A percentile compares a stretch with the other conserved stretches of the same genome.
Evolutionary conservation across 2,797 vertebrate genomes (phyloP).

Genomic region (Tapirus indicus): DNA sequence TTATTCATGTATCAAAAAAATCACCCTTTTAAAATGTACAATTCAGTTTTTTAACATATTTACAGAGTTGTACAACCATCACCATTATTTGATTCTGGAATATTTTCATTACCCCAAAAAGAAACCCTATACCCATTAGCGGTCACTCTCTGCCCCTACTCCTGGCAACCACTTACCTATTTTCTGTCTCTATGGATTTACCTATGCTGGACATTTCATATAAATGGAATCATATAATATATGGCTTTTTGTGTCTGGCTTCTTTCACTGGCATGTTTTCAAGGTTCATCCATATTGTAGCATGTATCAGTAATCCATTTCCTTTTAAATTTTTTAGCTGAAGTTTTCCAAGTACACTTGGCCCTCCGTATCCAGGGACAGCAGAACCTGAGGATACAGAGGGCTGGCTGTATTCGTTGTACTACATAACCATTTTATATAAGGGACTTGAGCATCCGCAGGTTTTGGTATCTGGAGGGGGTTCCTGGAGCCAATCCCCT

Average conservation of each 20-base stretch:
- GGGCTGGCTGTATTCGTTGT: no score
- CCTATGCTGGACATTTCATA: neutral
- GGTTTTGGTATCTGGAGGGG: no score
- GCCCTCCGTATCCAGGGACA: no score
- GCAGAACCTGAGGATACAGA: no score
- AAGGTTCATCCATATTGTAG: neutral
- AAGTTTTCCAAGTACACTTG: neutral
- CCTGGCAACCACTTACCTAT: neutral
- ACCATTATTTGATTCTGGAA: neutral
- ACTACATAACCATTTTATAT: no score
- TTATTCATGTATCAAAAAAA: neutral
- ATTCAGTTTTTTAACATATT: slow-evolving; percentile 26
- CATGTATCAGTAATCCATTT: slow-evolving; percentile 12
- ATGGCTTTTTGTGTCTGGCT: neutral
- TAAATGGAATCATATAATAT: neutral
- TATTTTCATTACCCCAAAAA: neutral
- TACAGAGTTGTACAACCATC: neutral
- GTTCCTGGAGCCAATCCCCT: no score
- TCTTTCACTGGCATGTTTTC: slow-evolving; percentile 2
- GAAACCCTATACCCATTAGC: neutral
- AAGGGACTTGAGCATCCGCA: no score
- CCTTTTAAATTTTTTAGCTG: neutral
- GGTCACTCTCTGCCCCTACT: neutral
- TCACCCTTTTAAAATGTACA: neutral
- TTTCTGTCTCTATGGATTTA: neutral